phyloP scores from a whole-genome alignment of 2,888 invertebrate genomes.

The Hyles lineata region DNA sequence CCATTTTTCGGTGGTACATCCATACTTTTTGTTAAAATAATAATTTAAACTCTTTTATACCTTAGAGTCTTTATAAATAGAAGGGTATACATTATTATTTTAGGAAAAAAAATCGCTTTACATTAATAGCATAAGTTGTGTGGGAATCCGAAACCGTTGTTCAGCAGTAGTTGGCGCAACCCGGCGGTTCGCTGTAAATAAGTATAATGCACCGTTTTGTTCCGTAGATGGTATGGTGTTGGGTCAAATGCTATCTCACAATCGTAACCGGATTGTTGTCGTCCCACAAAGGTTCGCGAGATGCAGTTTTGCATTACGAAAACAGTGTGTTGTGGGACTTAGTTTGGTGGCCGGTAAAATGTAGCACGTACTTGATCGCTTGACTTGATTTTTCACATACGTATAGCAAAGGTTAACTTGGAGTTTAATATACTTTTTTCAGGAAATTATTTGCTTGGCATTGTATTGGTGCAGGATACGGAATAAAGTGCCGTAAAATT shows the following conservation, averaged over 20 bases:
- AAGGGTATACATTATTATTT: no score
- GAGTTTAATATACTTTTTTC: no score
- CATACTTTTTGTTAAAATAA: no score
- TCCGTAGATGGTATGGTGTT: conserved; percentile 55
- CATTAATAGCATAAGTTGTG: background rate
- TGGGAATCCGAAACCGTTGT: conserved; percentile 13
- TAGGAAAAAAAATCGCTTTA: no score
- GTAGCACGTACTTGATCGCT: conserved; percentile 37
- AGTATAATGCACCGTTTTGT: conserved; percentile 44
- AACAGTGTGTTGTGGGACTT: conserved; percentile 50
- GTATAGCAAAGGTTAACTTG: background rate
- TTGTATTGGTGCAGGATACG: no score
- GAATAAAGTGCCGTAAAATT: no score
- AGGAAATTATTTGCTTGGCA: no score
- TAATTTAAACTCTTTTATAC: no score
- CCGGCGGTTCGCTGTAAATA: conserved; percentile 20
- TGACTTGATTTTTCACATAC: background rate
- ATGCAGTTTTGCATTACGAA: conserved; percentile 62
- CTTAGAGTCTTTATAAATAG: no score
- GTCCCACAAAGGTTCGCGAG: conserved; percentile 36
- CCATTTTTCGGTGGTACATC: no score
- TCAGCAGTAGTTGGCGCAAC: background rate
- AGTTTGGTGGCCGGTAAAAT: conserved; percentile 49
- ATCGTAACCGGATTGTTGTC: conserved; percentile 61
- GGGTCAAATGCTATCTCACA: conserved; percentile 67